Evolutionary conservation across 2,113 vertebrate genomes (phyloP), one percentile per base, ranked within the genome.

Genomic region (Fregetta grallaria): DNA sequence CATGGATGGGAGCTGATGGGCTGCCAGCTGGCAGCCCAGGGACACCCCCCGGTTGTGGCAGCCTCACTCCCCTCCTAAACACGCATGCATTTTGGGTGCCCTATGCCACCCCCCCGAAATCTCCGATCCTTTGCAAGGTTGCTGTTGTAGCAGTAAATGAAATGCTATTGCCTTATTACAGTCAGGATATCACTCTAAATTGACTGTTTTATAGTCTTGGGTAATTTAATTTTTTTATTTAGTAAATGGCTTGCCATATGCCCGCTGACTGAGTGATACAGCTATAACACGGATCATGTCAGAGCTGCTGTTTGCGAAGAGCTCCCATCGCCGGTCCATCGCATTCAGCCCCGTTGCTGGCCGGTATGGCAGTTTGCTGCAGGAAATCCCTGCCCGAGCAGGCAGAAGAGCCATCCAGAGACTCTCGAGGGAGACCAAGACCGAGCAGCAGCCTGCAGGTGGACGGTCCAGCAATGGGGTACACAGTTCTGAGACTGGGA

Each of bases 171-270:
- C 90, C 93, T 71, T 74, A 71, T 96, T 95, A 90, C 52, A 83
- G 85, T 6, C 74, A 67, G 92, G 82, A 93, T 95, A 92, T 63
- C 2, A 4, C 83, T 94, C 72, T 66, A 80, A 95, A 97, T 92
- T 76, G 92, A 96, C 92, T 96, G 92, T 13, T 96, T 96, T 96
- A 95, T 94, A 85, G 96, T 58, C 74, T 53, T 68, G 88, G 72
- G 67, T 96, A 95, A 96, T 96, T 94, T 88, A 56, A 85, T 86
- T 93, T 88, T 58, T 94, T 65, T 77, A 78, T 84, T 52, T 87
- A 83, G 82, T 10, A 68, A 79, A 80, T 49, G 86, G 61, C 56
- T 83, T 83, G 90, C 95, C 94, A 86, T 92, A 83, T 96, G 96
- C 88, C 94, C 59, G 9, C n/a, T 29, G 71, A 76, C 8, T 67